These are phyloP conservation scores for Catharus ustulatus DNA, from an alignment of 2,797 vertebrate genomes.

Conservation along the genomic window DNA sequence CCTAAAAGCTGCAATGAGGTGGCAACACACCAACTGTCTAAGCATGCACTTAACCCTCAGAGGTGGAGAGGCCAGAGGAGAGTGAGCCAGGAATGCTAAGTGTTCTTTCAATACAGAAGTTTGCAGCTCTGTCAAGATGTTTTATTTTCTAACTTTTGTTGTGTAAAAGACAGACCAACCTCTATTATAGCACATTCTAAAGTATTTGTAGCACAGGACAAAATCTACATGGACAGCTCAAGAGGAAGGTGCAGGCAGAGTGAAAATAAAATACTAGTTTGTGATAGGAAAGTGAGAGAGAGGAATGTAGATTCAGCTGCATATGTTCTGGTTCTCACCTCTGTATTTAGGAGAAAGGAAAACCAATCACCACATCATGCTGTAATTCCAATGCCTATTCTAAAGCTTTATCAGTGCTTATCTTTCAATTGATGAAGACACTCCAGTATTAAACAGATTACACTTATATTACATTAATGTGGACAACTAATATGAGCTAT, in stretches of 20 bases:
- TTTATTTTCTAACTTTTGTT: not conserved
- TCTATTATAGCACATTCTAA: not conserved
- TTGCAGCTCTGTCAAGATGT: not conserved
- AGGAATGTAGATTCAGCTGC: not conserved
- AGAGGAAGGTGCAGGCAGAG: accelerated
- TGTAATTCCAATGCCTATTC: not conserved
- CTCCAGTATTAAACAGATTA: not conserved
- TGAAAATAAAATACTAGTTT: not conserved
- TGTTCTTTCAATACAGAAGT: not conserved
- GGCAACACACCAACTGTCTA: not conserved
- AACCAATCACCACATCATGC: not conserved
- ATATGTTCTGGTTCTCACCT: not conserved
- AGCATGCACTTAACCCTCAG: not conserved
- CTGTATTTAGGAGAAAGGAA: not conserved
- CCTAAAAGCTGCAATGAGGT: not conserved
- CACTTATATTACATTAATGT: not conserved
- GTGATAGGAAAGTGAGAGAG: not conserved
- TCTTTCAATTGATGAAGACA: not conserved
- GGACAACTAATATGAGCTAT: not conserved
- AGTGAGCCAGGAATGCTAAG: not conserved
- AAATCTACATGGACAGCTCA: not conserved
- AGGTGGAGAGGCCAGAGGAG: not conserved
- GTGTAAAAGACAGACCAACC: not conserved
- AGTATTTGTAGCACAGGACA: not conserved
- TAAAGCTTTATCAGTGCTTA: not conserved